Evolutionary conservation across 2,113 vertebrate species (phyloP).

Genomic region (Oxygymnocypris stewartii): DNA sequence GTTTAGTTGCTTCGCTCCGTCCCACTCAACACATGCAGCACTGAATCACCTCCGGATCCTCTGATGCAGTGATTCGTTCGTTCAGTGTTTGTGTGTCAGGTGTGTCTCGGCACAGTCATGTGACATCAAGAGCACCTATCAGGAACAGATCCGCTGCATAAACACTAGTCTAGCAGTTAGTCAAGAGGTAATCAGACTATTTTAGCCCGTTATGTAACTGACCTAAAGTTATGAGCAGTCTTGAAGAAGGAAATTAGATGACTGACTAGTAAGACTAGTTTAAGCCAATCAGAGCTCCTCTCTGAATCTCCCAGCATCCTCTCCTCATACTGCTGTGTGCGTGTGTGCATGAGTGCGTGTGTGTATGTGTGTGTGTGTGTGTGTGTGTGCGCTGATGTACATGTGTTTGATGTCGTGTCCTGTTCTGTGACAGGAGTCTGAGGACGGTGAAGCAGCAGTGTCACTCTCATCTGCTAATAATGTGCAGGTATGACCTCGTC

Average conservation of each 20-base stretch:
- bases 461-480: not conserved
- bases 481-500: not conserved
- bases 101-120: not conserved
- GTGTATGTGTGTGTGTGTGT: no score
- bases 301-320: conserved; percentile 22
- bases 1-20: not conserved
- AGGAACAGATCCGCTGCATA: not conserved
- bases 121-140: not conserved
- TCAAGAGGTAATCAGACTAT: not conserved
- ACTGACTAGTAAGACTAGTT: not conserved
- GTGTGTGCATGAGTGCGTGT: no score
- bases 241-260: not conserved
- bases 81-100: not conserved
- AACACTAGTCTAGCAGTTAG: no score
- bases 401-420: conserved; percentile 9
- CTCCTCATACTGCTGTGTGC: not conserved
- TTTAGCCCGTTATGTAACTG: not conserved
- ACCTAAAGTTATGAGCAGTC: not conserved
- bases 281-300: not conserved
- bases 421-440: conserved; percentile 31
- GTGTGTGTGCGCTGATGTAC: not conserved
- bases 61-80: not conserved
- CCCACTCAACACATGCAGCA: not conserved
- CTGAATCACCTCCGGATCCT: not conserved
- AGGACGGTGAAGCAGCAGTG: not conserved